These are phyloP conservation scores for Yponomeuta cagnagella DNA, from an alignment of 2,888 invertebrate species.

Conservation along the genomic window DNA sequence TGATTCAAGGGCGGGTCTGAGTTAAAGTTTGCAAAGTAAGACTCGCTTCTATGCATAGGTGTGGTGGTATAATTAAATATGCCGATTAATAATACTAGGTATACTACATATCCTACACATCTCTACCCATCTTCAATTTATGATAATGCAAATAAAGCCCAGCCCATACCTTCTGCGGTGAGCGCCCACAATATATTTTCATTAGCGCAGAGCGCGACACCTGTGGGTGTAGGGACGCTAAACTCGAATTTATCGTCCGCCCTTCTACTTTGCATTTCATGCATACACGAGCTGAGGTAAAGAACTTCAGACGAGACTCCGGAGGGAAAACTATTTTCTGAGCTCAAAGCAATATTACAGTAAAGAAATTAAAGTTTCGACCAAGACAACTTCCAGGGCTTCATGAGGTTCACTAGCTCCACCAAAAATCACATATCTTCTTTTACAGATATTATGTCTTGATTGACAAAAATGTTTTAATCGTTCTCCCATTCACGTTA, in stretches of 20 bases:
- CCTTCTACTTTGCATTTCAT: not conserved
- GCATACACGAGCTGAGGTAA: not conserved
- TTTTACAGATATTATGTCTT: no score
- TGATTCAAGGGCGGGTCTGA: no score
- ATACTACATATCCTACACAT: not conserved
- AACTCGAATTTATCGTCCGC: constrained; percentile 60
- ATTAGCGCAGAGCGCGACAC: constrained; percentile 42
- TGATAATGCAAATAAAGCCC: not conserved
- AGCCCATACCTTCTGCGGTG: not conserved
- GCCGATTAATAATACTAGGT: no score
- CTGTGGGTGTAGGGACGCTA: constrained; percentile 45
- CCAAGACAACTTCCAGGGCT: not conserved
- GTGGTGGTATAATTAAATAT: no score
- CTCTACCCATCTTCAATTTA: not conserved
- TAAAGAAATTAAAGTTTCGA: not conserved
- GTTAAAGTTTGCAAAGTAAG: no score
- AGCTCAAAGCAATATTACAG: not conserved
- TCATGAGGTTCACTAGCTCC: not conserved
- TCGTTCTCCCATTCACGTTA: no score
- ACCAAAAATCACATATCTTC: no score
- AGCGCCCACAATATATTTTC: constrained; percentile 43
- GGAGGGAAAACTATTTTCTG: not conserved
- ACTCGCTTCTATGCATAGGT: no score
- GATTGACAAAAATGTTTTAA: no score
- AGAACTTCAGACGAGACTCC: not conserved